phyloP scores from a whole-genome alignment of 2,888 invertebrate species.

The Penaeus monodon region DNA sequence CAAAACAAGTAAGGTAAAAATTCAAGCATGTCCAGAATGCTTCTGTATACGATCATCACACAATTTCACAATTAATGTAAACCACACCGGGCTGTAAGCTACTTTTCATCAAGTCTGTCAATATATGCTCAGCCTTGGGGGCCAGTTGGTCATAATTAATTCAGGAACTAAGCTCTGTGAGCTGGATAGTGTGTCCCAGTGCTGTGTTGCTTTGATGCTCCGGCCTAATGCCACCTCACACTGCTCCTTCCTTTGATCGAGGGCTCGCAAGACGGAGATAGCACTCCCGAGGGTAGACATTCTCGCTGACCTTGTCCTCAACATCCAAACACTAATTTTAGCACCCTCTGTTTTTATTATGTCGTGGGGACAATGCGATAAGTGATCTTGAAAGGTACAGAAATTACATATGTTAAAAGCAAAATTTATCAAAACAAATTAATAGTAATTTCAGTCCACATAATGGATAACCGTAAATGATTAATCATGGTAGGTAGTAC shows the following conservation, averaged over 20 bases:
- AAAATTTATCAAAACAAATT: not conserved
- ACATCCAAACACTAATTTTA: conserved; percentile 97
- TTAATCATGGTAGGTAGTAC: too few species aligned
- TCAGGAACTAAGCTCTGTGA: not conserved
- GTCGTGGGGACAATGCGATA: conserved; percentile 87
- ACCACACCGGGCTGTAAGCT: not conserved
- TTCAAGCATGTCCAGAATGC: too few species aligned
- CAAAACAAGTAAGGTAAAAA: too few species aligned
- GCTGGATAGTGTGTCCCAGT: conserved; percentile 58
- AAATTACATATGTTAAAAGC: conserved; percentile 35
- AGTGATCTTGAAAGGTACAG: conserved; percentile 78
- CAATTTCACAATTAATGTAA: not conserved
- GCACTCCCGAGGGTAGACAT: conserved; percentile 81
- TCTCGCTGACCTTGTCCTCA: conserved; percentile 76
- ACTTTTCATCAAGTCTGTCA: not conserved
- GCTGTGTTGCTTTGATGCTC: conserved; percentile 63
- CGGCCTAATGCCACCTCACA: conserved; percentile 89
- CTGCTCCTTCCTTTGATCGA: conserved; percentile 83
- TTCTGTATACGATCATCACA: not conserved
- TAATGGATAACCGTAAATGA: not conserved
- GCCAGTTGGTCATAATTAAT: not conserved
- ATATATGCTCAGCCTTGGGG: not conserved
- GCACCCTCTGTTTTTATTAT: conserved; percentile 79
- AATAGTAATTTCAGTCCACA: not conserved
- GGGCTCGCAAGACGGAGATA: conserved; percentile 81